Conservation (phyloP, 2,113 vertebrate species). For the Phocoena sinus region DNA sequence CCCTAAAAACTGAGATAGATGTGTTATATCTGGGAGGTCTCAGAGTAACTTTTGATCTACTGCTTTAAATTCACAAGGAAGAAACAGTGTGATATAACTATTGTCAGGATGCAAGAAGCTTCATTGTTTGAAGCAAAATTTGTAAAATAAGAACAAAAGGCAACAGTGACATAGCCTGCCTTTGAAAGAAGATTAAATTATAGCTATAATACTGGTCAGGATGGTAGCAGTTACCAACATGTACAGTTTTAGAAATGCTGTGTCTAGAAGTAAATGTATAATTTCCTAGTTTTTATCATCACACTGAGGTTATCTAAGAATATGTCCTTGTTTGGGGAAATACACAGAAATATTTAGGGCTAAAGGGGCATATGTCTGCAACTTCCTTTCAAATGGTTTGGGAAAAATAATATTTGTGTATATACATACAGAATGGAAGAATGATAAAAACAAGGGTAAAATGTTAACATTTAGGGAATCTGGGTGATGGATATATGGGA, state of each 20-base stretch:
- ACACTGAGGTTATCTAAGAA: not conserved
- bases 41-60: slow-evolving; percentile 75
- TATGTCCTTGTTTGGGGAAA: not conserved
- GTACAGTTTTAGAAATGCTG: not conserved
- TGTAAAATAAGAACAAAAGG: slow-evolving; percentile 73
- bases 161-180: slow-evolving; percentile 46
- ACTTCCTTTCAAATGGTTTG: not conserved
- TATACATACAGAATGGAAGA: not conserved
- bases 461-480: not conserved
- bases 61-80: slow-evolving; percentile 77
- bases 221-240: not conserved
- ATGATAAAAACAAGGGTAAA: not conserved
- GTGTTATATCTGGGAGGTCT: slow-evolving; percentile 77
- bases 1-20: slow-evolving; percentile 77
- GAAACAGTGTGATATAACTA: slow-evolving; percentile 71
- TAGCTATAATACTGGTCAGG: not conserved
- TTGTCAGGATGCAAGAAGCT: slow-evolving; percentile 66
- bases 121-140: slow-evolving; percentile 66
- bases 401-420: not conserved
- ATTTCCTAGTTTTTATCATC: slow-evolving; percentile 15
- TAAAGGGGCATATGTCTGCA: not conserved
- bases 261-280: not conserved
- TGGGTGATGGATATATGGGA: not conserved
- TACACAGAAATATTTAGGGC: not conserved
- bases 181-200: slow-evolving; percentile 41